These are phyloP conservation scores for Serinus canaria DNA, from an alignment of 2,113 vertebrate genomes.

Conservation along the genomic window DNA sequence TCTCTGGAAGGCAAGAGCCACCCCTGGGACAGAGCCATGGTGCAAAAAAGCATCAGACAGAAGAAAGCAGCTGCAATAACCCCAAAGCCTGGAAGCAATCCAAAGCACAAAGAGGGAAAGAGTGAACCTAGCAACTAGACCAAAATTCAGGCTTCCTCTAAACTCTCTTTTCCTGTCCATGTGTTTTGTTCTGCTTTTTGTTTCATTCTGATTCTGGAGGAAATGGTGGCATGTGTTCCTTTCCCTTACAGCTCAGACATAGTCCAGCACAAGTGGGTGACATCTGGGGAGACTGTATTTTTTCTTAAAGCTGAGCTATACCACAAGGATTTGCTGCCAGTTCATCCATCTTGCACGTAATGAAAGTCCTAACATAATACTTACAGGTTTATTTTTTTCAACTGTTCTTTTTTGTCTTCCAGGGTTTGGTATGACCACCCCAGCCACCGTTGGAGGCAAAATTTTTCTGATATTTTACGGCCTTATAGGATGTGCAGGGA, in stretches of 20 bases:
- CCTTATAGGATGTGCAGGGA: conserved; percentile 91
- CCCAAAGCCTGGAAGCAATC: neutral
- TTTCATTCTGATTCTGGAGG: neutral
- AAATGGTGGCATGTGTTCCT: neutral
- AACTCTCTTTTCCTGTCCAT: neutral
- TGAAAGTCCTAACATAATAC: neutral
- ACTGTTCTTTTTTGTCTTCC: conserved; percentile 64
- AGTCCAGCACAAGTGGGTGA: neutral
- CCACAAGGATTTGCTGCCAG: neutral
- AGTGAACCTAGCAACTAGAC: neutral
- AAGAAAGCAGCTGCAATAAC: fast-evolving
- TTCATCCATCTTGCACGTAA: neutral
- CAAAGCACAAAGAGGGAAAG: neutral
- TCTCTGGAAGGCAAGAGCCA: neutral
- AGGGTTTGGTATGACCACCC: conserved; percentile 98
- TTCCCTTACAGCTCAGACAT: neutral
- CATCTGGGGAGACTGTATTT: neutral
- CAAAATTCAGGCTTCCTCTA: neutral
- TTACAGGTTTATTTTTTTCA: neutral
- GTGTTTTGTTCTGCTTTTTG: conserved; percentile 1
- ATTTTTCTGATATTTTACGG: conserved; percentile 96
- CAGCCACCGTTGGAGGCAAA: conserved; percentile 89
- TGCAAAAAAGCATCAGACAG: neutral
- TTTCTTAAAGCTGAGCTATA: neutral
- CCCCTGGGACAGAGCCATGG: neutral